phyloP scores from a whole-genome alignment of 2,888 invertebrate genomes.

The Andrena marginata region DNA sequence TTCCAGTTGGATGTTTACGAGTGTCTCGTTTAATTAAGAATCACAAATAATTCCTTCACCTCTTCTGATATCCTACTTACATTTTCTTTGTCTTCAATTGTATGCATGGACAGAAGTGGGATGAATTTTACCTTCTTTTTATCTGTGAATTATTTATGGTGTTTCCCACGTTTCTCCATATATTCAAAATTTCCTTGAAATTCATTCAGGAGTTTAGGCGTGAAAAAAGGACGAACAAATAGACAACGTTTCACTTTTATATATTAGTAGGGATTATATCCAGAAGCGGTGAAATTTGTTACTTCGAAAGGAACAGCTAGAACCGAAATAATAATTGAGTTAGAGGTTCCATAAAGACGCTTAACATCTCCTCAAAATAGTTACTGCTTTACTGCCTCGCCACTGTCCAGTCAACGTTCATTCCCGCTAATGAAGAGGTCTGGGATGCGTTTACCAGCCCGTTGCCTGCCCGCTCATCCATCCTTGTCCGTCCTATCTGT shows the following conservation, averaged over 20 bases:
- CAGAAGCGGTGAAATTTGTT: not conserved
- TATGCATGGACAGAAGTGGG: no score
- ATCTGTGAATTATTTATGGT: no score
- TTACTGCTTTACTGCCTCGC: slow-evolving; percentile 18
- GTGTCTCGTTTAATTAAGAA: not conserved
- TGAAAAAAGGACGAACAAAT: not conserved
- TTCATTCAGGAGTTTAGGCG: no score
- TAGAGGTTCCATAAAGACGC: not conserved
- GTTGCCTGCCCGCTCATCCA: slow-evolving; percentile 17
- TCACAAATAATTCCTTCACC: no score
- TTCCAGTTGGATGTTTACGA: no score
- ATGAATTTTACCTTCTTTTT: no score
- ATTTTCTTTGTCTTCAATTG: no score
- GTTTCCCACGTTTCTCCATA: no score
- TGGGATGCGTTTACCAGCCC: slow-evolving; percentile 8
- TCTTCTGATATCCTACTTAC: no score
- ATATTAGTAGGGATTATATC: not conserved
- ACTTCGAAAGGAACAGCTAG: not conserved
- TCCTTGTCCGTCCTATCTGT: slow-evolving; percentile 30
- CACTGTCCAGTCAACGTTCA: slow-evolving; percentile 1
- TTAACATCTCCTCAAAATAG: slow-evolving; percentile 27
- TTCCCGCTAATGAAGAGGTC: slow-evolving; percentile 44
- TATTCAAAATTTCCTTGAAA: no score
- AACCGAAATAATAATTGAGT: not conserved
- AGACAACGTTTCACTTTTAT: not conserved